Base-by-base conservation (phyloP, 2,113 vertebrate species). In the Gallinago jamesoni region DNA sequence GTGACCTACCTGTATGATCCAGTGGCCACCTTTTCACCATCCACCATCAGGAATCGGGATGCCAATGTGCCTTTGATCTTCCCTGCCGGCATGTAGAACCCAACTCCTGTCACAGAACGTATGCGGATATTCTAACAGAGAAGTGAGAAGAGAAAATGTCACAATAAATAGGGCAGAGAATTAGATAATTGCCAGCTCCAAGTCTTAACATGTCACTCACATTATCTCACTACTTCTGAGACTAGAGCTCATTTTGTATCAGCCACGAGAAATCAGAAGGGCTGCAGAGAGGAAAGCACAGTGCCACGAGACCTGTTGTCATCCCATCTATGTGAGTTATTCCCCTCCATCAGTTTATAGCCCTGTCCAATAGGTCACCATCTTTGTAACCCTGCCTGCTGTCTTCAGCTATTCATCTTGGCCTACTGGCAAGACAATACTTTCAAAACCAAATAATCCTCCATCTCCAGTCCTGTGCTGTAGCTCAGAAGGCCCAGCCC, bases 1-100 rank as follows among this genome's bases (percentile, higher is more conserved):
- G 33, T 2, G 6, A 89, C 97, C 85, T 88, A 98, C 98, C 98
- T 99, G 97, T 99, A 99, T 8, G 99, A 99, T 55, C 99, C 99
- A 28, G 99, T 99, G 87, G 98, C 96, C 23, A 99, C 99, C 97
- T 99, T 99, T 63, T 99, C 99, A 70, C 99, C 99, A 75, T 99
- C 99, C 13, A 99, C 98, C 98, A 99, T 98, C 96, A 99, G 98
- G 98, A 99, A 99, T 79, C 98, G 99, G 22, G 98, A 98, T 64
- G 98, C 97, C 89, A 99, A 15, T 0, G 98, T 98, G 41, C 99
- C 99, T 59, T 96, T 98, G 52, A 99, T 96, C 92, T 98, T 99
- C 31, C 99, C 99, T 45, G 97, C 96, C 19, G 98, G 98, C 98
- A 99, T 95, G 63, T 96, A 97, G 90, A 99, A 98, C 67, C 99